Percentiles rank a stretch among this genome's conserved stretches.
Evolutionary conservation across 2,888 invertebrate species (phyloP).

Genomic region (Stenolophus ochropezus): DNA sequence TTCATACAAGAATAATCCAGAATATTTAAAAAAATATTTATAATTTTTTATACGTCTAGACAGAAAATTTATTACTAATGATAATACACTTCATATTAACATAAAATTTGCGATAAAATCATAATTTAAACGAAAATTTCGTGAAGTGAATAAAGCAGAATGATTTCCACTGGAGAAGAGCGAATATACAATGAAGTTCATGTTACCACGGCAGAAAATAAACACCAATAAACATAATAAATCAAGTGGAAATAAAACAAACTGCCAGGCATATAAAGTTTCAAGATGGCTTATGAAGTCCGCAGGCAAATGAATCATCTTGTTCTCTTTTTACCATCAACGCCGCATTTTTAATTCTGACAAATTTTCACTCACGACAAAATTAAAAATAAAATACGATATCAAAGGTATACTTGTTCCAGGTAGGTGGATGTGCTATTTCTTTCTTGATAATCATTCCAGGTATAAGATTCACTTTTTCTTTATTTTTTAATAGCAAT

Average conservation of each 20-base stretch:
- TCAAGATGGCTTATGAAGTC: constrained; percentile 36
- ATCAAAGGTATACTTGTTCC: constrained; percentile 9
- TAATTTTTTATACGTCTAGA: constrained; percentile 1
- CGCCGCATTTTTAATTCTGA: constrained; percentile 46
- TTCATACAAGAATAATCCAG: not conserved
- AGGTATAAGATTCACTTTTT: constrained; percentile 8
- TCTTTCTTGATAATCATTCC: not conserved
- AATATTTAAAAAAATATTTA: not conserved
- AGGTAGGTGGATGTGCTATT: not conserved
- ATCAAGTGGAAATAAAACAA: constrained; percentile 34
- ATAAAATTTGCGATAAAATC: not conserved
- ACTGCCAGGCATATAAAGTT: constrained; percentile 29
- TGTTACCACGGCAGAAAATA: constrained; percentile 13
- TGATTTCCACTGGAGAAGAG: not conserved
- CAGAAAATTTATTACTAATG: not conserved
- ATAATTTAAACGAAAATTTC: not conserved
- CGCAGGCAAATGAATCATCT: constrained; percentile 30
- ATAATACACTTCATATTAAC: not conserved
- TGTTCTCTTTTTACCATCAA: constrained; percentile 37
- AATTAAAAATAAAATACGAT: constrained; percentile 21
- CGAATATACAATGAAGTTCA: constrained; percentile 19
- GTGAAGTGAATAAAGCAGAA: not conserved
- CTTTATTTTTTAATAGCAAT: too few species aligned
- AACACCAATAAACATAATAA: constrained; percentile 32
- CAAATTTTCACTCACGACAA: constrained; percentile 38